Evolutionary conservation across 2,113 vertebrate genomes (phyloP).

Genomic region (Neogobius melanostomus): DNA sequence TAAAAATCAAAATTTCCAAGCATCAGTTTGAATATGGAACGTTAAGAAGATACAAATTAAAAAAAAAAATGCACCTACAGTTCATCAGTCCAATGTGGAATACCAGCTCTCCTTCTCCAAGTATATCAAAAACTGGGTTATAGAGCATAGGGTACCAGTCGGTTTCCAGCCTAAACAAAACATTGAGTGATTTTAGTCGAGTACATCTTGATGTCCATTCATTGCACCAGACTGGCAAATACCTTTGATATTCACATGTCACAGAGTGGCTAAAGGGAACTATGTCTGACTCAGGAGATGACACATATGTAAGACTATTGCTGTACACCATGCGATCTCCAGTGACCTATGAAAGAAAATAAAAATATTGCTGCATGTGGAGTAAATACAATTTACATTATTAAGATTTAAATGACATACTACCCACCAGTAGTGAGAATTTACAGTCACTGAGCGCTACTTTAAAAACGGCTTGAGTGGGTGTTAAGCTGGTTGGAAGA

Average conservation of each 20-base stretch:
- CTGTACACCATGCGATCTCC: constrained; percentile 47
- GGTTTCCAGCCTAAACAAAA: constrained; percentile 41
- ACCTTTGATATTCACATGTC: constrained; percentile 66
- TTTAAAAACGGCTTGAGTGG: constrained; percentile 49
- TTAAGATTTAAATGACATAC: rapidly evolving
- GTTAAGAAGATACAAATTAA: too few relatives aligned
- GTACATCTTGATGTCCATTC: background rate
- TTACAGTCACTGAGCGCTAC: constrained; percentile 57
- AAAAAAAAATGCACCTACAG: constrained; percentile 46
- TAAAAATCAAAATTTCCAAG: background rate
- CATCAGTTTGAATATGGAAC: background rate
- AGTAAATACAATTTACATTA: background rate
- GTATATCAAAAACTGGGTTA: constrained; percentile 49
- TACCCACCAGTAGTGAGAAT: constrained; percentile 62
- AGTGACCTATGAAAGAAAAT: constrained; percentile 53
- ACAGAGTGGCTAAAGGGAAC: constrained; percentile 41
- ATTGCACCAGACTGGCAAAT: background rate
- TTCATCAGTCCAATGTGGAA: constrained; percentile 73
- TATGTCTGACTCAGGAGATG: constrained; percentile 19
- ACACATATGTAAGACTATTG: constrained; percentile 57
- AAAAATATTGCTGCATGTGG: background rate
- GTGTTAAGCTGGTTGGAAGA: constrained; percentile 43
- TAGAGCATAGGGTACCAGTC: constrained; percentile 54
- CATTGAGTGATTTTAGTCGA: background rate
- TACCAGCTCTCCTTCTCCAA: constrained; percentile 46